These are phyloP conservation scores for Tetraneura akinire DNA, from an alignment of 1,140 invertebrate species.

Conservation along the genomic window DNA sequence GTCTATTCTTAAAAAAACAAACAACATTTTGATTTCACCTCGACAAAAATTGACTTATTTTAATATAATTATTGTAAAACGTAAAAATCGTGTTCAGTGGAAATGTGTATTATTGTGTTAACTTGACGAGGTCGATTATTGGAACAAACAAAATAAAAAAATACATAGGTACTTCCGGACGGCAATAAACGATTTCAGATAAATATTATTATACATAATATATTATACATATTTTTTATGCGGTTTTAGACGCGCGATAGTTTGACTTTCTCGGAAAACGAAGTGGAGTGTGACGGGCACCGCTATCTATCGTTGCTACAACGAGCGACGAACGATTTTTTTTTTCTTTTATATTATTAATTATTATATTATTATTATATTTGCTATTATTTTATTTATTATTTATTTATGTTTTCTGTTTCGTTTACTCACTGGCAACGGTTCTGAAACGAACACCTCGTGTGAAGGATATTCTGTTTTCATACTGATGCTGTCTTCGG, in stretches of 20 bases:
- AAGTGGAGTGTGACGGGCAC: constrained; percentile 42
- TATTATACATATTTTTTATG: not conserved
- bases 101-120: too few species aligned
- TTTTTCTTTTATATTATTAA: not conserved
- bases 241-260: not conserved
- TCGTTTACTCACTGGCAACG: constrained; percentile 55
- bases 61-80: too few species aligned
- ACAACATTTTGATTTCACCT: too few species aligned
- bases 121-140: too few species aligned
- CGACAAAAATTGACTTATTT: too few species aligned
- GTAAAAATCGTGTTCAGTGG: too few species aligned
- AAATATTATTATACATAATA: too few species aligned
- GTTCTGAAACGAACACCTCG: constrained; percentile 55
- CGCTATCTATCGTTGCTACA: not conserved
- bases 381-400: not conserved
- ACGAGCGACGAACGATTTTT: not conserved
- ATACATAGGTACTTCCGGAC: not conserved
- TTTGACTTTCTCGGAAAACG: constrained; percentile 21
- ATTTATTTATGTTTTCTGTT: not conserved
- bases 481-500: constrained; percentile 52
- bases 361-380: not conserved
- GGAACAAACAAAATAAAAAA: not conserved
- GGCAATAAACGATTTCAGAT: too few species aligned
- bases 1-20: too few species aligned
- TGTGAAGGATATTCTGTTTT: constrained; percentile 55